These are phyloP conservation scores for Nothocercus julius DNA, from an alignment of 2,113 vertebrate species.

Conservation along the genomic window DNA sequence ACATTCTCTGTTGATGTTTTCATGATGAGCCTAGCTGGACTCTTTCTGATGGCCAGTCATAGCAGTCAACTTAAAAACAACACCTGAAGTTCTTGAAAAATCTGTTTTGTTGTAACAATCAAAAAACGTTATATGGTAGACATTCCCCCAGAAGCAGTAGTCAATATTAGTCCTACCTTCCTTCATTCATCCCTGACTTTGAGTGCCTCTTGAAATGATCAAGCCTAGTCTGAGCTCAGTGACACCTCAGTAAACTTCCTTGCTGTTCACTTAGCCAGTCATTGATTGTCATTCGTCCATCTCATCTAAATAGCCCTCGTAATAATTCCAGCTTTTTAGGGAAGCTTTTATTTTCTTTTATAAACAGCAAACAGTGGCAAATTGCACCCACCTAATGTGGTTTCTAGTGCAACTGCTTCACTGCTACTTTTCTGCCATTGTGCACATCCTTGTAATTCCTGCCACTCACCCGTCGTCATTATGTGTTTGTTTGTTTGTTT, in stretches of 20 bases:
- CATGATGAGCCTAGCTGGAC: background rate
- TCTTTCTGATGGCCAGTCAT: background rate
- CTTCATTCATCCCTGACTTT: background rate
- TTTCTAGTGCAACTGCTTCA: rapidly evolving
- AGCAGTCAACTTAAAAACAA: background rate
- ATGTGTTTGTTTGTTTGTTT: no score
- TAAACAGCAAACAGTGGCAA: background rate
- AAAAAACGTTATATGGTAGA: background rate
- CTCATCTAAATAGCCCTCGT: background rate
- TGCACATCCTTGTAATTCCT: background rate
- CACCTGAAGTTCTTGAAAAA: background rate
- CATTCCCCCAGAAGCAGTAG: background rate
- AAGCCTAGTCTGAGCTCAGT: background rate
- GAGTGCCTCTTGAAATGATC: background rate
- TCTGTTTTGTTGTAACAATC: background rate
- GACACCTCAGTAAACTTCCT: background rate
- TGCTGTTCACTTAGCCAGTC: background rate
- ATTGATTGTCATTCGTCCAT: background rate
- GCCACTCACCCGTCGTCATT: background rate
- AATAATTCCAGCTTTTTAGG: background rate
- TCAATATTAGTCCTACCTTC: background rate
- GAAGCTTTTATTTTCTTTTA: background rate
- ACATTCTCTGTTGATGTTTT: background rate
- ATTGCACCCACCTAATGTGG: background rate
- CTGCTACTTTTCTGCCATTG: background rate